phyloP scores from a whole-genome alignment of 2,113 vertebrate genomes.

The Himantopus leucocephalus region DNA sequence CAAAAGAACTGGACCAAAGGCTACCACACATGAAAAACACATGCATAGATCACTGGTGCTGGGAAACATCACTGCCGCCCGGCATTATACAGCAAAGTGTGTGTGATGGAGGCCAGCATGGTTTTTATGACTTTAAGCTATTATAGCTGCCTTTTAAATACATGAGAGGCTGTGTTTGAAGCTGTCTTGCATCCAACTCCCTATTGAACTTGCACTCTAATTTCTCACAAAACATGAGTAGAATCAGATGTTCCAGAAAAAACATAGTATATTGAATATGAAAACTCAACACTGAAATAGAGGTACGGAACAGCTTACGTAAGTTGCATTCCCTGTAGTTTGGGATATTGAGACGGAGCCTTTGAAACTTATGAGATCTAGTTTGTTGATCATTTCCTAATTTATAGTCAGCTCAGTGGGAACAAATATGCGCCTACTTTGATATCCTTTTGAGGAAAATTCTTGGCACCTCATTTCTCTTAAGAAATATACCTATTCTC shows the following conservation, averaged over 20 bases:
- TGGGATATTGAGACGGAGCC: not conserved
- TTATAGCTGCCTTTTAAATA: not conserved
- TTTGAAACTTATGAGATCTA: constrained; percentile 35
- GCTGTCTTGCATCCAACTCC: not conserved
- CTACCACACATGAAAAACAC: not conserved
- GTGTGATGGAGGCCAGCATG: not conserved
- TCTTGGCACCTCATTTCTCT: not conserved
- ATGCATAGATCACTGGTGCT: not conserved
- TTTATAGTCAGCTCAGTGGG: not conserved
- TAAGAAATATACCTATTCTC: not conserved
- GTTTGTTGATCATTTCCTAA: constrained; percentile 4
- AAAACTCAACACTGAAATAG: not conserved
- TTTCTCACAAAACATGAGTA: constrained; percentile 6
- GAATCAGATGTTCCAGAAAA: constrained; percentile 31
- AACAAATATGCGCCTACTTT: not conserved
- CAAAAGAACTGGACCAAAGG: not conserved
- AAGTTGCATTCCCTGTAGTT: not conserved
- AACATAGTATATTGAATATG: not conserved
- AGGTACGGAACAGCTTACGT: not conserved
- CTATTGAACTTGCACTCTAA: not conserved
- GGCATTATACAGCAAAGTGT: not conserved
- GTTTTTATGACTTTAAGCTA: not conserved
- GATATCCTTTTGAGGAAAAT: not conserved
- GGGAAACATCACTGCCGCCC: not conserved
- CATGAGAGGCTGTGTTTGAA: not conserved